phyloP scores from a whole-genome alignment of 2,113 vertebrate species.

The Regulus satrapa region DNA sequence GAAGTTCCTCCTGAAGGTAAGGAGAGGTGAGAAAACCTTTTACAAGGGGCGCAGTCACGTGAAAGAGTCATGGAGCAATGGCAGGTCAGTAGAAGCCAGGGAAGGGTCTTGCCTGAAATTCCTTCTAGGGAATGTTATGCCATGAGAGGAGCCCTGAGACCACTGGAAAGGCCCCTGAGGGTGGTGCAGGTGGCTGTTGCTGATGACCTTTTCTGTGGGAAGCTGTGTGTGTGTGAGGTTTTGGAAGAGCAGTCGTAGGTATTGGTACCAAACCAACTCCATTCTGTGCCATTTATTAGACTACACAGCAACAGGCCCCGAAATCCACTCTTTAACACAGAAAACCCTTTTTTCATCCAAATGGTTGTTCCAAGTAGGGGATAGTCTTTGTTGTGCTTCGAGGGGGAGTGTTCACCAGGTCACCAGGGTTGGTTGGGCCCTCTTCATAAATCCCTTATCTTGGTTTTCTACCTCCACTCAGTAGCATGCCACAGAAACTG shows the following conservation, averaged over 20 bases:
- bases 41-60: background rate
- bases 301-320: background rate
- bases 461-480: background rate
- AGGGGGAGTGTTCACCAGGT: background rate
- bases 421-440: background rate
- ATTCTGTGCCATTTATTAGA: background rate
- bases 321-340: rapidly evolving
- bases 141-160: background rate
- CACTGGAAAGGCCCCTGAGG: background rate
- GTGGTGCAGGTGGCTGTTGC: background rate
- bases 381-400: background rate
- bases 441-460: background rate
- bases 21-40: background rate
- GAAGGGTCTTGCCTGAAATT: background rate
- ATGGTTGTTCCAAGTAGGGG: background rate
- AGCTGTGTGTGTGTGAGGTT: background rate
- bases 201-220: background rate
- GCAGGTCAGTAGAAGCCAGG: background rate
- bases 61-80: background rate
- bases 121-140: background rate
- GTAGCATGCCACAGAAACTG: background rate
- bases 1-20: background rate
- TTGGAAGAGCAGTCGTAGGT: background rate
- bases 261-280: background rate
- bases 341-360: background rate